Percentiles rank a stretch among this genome's conserved stretches.
These are phyloP conservation scores for Molorchus minor DNA, from an alignment of 2,888 invertebrate genomes.

Conservation along the genomic window DNA sequence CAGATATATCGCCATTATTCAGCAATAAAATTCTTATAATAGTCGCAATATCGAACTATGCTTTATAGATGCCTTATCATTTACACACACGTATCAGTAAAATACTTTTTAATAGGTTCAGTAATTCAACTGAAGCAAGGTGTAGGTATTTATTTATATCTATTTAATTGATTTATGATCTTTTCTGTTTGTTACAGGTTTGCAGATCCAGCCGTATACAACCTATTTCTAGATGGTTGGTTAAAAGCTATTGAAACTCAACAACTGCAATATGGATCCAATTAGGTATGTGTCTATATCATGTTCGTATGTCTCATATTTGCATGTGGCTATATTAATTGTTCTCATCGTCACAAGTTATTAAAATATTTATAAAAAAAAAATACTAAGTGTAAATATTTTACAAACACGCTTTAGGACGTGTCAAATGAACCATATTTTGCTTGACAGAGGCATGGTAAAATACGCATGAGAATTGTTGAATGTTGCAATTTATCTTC, in stretches of 20 bases:
- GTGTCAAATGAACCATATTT: neutral
- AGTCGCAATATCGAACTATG: too few species aligned
- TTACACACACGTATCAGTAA: too few species aligned
- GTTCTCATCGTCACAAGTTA: neutral
- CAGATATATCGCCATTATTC: too few species aligned
- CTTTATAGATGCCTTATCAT: too few species aligned
- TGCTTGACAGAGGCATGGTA: neutral
- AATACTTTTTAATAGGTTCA: too few species aligned
- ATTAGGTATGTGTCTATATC: constrained; percentile 42
- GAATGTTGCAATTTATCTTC: neutral
- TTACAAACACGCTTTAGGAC: neutral
- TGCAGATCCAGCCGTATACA: neutral
- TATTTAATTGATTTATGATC: neutral
- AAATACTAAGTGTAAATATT: neutral
- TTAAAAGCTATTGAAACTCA: neutral
- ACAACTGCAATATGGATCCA: constrained; percentile 46
- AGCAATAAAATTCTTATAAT: too few species aligned
- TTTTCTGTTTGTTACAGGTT: constrained; percentile 9
- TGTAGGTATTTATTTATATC: neutral
- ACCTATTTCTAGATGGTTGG: neutral
- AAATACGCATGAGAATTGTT: neutral
- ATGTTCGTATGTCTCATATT: neutral
- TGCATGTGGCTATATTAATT: constrained; percentile 3
- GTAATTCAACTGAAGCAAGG: too few species aligned
- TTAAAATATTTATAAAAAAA: neutral